Evolutionary conservation across 2,113 vertebrate genomes (phyloP).

Genomic region (Illadopsis cleaveri): DNA sequence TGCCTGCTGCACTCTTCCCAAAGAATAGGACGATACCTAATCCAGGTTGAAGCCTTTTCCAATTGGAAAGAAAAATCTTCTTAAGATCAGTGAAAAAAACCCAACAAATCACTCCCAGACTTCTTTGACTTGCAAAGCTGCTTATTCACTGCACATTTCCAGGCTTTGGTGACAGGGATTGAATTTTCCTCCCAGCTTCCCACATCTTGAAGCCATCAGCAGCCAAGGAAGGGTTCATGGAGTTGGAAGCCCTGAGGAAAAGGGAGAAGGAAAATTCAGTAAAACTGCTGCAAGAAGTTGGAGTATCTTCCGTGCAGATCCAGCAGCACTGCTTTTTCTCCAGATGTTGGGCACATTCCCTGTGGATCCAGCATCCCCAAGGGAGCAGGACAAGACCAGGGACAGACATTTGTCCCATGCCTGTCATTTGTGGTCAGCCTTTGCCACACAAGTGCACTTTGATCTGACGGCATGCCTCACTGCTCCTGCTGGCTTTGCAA

Average conservation of each 20-base stretch:
- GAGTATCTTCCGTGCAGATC: not conserved
- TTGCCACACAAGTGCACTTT: not conserved
- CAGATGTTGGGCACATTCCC: not conserved
- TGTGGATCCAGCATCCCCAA: not conserved
- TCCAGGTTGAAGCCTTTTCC: not conserved
- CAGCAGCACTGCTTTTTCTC: not conserved
- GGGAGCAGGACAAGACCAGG: not conserved
- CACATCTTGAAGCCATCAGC: conserved; percentile 67
- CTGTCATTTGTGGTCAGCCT: not conserved
- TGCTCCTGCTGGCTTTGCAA: not conserved
- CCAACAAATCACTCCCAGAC: not conserved
- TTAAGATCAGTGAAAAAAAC: not conserved
- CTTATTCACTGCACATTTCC: not conserved
- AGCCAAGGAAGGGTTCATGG: not conserved
- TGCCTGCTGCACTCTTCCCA: not conserved
- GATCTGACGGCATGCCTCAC: not conserved
- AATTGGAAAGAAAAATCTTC: not conserved
- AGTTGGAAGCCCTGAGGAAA: not conserved
- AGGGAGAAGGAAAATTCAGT: not conserved
- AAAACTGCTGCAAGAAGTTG: not conserved
- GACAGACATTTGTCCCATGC: not conserved
- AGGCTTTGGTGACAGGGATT: not conserved
- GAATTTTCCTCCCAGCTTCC: not conserved
- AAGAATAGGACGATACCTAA: not conserved
- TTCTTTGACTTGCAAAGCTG: not conserved